Conservation (phyloP, 1,140 invertebrate species). For the Drosophila navojoa region DNA sequence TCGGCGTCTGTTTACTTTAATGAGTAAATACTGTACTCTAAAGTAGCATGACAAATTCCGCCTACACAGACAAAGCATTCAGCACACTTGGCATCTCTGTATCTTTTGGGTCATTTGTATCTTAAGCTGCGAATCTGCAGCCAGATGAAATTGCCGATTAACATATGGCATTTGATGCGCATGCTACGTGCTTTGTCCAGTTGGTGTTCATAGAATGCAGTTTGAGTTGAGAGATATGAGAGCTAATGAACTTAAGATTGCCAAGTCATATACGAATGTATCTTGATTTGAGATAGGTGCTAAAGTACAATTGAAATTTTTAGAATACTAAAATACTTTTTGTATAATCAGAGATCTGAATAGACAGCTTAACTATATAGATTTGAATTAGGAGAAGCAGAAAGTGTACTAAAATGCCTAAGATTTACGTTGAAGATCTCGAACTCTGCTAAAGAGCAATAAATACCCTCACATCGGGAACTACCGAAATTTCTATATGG, state of each 20-base stretch:
- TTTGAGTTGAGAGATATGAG: not conserved
- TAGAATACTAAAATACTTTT: too few relatives aligned
- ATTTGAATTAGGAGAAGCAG: not conserved
- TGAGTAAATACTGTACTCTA: slow-evolving; percentile 28
- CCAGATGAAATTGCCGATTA: not conserved
- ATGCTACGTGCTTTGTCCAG: slow-evolving; percentile 9
- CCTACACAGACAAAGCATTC: not conserved
- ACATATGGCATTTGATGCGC: slow-evolving; percentile 7
- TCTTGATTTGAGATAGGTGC: too few relatives aligned
- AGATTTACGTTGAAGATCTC: not conserved
- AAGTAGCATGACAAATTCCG: slow-evolving; percentile 42
- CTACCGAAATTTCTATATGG: too few relatives aligned
- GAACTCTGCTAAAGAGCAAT: too few relatives aligned
- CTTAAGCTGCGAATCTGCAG: not conserved
- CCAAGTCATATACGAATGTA: too few relatives aligned
- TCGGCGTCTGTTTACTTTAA: slow-evolving; percentile 35
- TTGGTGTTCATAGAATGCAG: slow-evolving; percentile 4
- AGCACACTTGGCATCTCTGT: not conserved
- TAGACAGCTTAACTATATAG: not conserved
- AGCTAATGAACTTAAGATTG: too few relatives aligned
- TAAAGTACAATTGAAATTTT: too few relatives aligned
- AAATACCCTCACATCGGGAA: too few relatives aligned
- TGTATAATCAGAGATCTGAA: too few relatives aligned
- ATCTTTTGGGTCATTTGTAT: not conserved
- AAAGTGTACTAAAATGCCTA: not conserved